Conservation (phyloP, 2,888 invertebrate genomes). For the Stictocephala bisonia region DNA sequence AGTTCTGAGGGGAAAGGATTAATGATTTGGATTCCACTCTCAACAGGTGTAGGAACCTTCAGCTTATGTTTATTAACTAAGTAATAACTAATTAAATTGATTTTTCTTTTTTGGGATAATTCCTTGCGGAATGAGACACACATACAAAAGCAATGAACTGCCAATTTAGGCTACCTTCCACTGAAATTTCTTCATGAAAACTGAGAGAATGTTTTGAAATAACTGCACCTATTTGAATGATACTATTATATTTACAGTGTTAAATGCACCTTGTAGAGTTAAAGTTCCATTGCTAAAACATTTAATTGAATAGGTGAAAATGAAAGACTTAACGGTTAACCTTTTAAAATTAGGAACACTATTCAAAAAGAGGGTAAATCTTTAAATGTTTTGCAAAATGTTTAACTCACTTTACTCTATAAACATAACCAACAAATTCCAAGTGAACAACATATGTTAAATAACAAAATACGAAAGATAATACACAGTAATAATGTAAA, state of each 20-base stretch:
- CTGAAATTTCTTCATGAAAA: too few relatives aligned
- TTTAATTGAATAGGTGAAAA: conserved; percentile 13
- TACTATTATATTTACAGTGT: conserved; percentile 43
- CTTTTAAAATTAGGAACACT: neutral
- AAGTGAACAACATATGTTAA: conserved; percentile 37
- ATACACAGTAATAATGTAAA: conserved; percentile 37
- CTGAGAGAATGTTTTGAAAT: conserved; percentile 36
- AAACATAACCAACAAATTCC: conserved; percentile 41
- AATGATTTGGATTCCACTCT: too few relatives aligned
- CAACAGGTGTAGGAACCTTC: too few relatives aligned
- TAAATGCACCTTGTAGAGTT: conserved; percentile 38
- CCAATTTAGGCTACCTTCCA: too few relatives aligned
- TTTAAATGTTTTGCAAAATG: conserved; percentile 20
- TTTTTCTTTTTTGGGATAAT: too few relatives aligned
- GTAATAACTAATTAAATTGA: too few relatives aligned
- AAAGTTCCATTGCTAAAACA: conserved; percentile 32
- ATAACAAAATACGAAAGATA: conserved; percentile 34
- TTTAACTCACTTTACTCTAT: conserved; percentile 27
- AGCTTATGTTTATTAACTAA: too few relatives aligned
- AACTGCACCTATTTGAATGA: conserved; percentile 32
- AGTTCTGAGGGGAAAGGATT: too few relatives aligned
- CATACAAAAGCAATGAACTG: too few relatives aligned
- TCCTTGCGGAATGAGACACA: too few relatives aligned
- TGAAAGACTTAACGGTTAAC: neutral
- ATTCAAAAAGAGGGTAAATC: conserved; percentile 14